These are phyloP conservation scores for Lasaia peninsularis DNA, from an alignment of 1,140 invertebrate species.

Conservation along the genomic window DNA sequence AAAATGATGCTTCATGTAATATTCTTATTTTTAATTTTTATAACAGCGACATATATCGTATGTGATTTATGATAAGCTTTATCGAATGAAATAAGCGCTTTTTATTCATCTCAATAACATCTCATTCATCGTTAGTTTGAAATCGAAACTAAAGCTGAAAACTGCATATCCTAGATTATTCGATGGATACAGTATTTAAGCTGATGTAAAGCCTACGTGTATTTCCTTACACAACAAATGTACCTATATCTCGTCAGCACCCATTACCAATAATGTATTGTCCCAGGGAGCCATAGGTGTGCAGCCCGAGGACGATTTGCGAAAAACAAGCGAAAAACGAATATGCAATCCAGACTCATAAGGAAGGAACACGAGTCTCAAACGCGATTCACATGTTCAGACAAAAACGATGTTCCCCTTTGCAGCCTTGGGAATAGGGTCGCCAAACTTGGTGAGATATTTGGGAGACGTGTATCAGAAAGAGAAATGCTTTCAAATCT, in stretches of 20 bases:
- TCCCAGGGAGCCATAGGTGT: neutral
- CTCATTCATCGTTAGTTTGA: too few relatives aligned
- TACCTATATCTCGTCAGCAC: neutral
- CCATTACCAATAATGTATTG: neutral
- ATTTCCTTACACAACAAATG: neutral
- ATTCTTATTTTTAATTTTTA: too few relatives aligned
- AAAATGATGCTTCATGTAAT: too few relatives aligned
- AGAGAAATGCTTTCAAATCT: too few relatives aligned
- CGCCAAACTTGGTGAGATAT: neutral
- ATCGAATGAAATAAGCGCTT: too few relatives aligned
- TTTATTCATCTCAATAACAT: too few relatives aligned
- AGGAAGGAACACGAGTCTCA: slow-evolving; percentile 63
- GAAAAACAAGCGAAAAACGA: slow-evolving; percentile 37
- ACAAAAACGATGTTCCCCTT: slow-evolving; percentile 63
- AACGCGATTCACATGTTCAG: slow-evolving; percentile 74
- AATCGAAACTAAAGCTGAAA: too few relatives aligned
- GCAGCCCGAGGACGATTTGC: slow-evolving; percentile 37
- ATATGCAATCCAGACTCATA: slow-evolving; percentile 69
- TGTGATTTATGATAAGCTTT: too few relatives aligned
- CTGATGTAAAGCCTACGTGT: too few relatives aligned
- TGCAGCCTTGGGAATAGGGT: slow-evolving; percentile 20
- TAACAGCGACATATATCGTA: too few relatives aligned
- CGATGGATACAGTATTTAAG: too few relatives aligned
- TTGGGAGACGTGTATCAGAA: neutral
- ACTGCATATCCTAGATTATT: too few relatives aligned